Evolutionary conservation across 1,140 invertebrate genomes (phyloP).

Genomic region (Drosophila pachea): DNA sequence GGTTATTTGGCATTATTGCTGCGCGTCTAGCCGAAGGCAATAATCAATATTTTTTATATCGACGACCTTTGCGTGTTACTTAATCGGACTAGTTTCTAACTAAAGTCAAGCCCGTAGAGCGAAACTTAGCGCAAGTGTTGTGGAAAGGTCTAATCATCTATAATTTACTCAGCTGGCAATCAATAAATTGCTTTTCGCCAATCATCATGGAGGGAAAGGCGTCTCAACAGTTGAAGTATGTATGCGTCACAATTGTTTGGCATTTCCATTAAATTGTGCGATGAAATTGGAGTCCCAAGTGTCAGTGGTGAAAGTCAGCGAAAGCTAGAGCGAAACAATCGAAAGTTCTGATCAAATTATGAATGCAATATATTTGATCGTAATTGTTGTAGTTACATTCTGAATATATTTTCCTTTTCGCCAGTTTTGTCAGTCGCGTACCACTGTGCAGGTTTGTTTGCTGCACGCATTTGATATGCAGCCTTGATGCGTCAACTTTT

Average conservation of each 20-base stretch:
- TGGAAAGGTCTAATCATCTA: conserved; percentile 23
- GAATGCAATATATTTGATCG: too few relatives aligned
- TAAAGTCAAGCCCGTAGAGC: not conserved
- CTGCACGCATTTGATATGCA: conserved; percentile 2
- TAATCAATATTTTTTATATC: conserved; percentile 65
- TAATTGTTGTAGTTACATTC: too few relatives aligned
- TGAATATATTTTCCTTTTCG: not conserved
- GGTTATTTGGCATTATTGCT: conserved; percentile 47
- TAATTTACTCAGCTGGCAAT: conserved; percentile 51
- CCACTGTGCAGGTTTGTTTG: not conserved
- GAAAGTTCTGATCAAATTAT: not conserved
- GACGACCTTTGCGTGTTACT: conserved; percentile 66
- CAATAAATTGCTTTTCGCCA: conserved; percentile 58
- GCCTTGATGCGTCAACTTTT: conserved; percentile 14
- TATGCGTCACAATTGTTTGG: conserved; percentile 44
- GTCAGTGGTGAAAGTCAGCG: not conserved
- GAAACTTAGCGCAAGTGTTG: conserved; percentile 14
- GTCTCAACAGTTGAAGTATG: conserved; percentile 1
- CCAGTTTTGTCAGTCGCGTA: too few relatives aligned
- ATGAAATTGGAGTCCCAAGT: conserved; percentile 10
- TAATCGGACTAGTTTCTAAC: conserved; percentile 38
- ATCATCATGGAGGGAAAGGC: conserved; percentile 29
- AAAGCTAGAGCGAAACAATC: too few relatives aligned
- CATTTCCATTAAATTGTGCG: conserved; percentile 42
- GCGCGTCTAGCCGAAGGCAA: conserved; percentile 55